Conservation (phyloP, 2,797 vertebrate species). For the Alauda arvensis region DNA sequence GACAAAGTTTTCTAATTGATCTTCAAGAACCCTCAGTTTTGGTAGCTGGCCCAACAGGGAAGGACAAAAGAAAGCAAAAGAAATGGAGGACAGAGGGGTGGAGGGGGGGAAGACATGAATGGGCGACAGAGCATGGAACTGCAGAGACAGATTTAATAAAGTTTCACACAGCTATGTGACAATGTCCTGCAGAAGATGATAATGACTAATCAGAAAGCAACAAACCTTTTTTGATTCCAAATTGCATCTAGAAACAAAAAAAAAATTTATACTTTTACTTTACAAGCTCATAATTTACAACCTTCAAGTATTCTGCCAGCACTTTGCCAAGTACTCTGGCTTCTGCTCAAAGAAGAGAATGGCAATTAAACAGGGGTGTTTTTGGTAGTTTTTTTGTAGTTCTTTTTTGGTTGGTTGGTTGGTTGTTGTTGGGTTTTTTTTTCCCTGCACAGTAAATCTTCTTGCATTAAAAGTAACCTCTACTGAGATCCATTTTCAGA, state of each 20-base stretch:
- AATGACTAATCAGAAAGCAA: not conserved
- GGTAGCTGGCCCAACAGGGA: not conserved
- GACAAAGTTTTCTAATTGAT: not conserved
- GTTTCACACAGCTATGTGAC: not conserved
- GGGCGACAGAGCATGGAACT: not conserved
- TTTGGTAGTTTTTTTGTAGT: not conserved
- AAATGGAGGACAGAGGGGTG: too few species aligned
- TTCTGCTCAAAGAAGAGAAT: constrained; percentile 17
- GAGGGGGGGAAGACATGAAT: not conserved
- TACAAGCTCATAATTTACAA: constrained; percentile 1
- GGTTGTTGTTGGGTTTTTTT: not conserved
- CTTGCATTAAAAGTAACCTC: constrained; percentile 4
- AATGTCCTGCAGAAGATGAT: not conserved
- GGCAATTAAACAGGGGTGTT: not conserved
- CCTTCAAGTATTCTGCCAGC: not conserved
- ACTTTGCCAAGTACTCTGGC: not conserved
- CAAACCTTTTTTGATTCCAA: not conserved
- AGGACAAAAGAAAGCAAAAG: not conserved
- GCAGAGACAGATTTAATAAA: not conserved
- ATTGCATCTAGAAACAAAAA: constrained; percentile 34
- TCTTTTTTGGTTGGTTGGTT: not conserved
- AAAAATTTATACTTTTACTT: not conserved
- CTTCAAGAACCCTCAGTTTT: not conserved
- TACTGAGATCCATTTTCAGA: constrained; percentile 13
- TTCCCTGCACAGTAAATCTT: not conserved